phyloP scores from a whole-genome alignment of 2,113 vertebrate species.

The Antennarius striatus region DNA sequence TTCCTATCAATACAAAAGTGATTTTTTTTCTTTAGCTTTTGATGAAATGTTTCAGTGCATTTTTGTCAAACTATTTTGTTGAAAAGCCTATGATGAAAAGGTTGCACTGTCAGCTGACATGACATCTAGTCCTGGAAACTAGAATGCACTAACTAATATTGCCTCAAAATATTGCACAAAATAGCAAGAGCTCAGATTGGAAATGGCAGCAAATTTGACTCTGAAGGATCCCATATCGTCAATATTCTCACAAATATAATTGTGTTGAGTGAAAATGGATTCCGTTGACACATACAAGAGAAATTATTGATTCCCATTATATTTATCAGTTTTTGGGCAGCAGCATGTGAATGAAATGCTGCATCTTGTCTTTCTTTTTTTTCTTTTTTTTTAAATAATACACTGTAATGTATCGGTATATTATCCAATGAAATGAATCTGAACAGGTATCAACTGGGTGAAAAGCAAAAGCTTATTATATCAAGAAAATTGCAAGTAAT shows the following conservation, averaged over 20 bases:
- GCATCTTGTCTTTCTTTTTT: no score
- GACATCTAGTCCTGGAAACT: conserved; percentile 4
- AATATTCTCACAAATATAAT: conserved; percentile 6
- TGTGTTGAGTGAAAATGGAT: conserved; percentile 1
- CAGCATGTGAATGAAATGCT: no score
- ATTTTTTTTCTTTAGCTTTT: conserved; percentile 14
- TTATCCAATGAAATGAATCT: no score
- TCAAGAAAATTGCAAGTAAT: no score
- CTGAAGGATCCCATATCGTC: neutral
- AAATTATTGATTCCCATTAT: neutral
- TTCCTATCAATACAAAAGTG: neutral
- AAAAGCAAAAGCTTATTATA: no score
- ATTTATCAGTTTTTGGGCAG: neutral
- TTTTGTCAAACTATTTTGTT: conserved; percentile 20
- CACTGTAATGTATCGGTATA: no score
- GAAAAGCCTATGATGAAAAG: conserved; percentile 40
- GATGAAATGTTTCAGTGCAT: conserved; percentile 1
- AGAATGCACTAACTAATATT: neutral
- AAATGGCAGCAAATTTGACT: conserved; percentile 3
- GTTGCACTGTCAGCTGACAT: conserved; percentile 10
- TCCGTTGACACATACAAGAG: conserved; percentile 1
- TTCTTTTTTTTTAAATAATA: no score
- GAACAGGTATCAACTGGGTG: no score
- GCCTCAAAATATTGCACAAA: neutral
- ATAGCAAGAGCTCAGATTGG: neutral